Evolutionary conservation across 2,797 vertebrate species (phyloP), one percentile per base, ranked within the genome.

Genomic region (Sparus aurata): DNA sequence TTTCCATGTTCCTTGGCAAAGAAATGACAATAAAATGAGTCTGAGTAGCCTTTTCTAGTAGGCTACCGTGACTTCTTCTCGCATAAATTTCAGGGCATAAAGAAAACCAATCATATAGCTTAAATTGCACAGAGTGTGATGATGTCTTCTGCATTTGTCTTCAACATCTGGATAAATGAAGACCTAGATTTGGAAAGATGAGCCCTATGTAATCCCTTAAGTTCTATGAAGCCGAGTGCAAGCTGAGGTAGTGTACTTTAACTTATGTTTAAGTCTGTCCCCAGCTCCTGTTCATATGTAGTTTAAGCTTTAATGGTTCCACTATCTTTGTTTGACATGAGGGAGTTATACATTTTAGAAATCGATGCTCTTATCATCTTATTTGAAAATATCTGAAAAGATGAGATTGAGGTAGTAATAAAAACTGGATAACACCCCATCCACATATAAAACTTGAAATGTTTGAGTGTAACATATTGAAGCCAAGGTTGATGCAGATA

Each of bases 281-380:
- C n/a, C 27, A 52, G 30, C 20, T 53, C 22, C 22, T 68, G 65
- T 55, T 55, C 52, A 65, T 50, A 45, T 25, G 65, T 15, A 34
- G 63, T 50, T 54, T 43, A 17, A 43, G 50, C 15, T 43, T 68
- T 54, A 55, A 65, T 49, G n/a, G 17, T 25, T 43, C 34, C 50
- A 41, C 34, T 22, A 18, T 68, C 50, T 54, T 43, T 43, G 25
- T 38, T 54, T 55, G 50, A 54, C 50, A 41, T 7, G 18, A 41
- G 16, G 50, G 38, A 9, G 20, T 55, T 55, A 38, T 45, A 46
- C 3, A 69, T 43, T 57, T 55, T 27, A 27, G 38, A 55, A 55
- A 69, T 54, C 0, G 20, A 68, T 45, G 50, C 5, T 43, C 34
- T 53, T 22, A 18, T 25, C 18, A 17, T 20, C 55, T 58, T 9